Evolutionary conservation across 2,113 vertebrate species (phyloP).

Genomic region (Hemiscyllium ocellatum): DNA sequence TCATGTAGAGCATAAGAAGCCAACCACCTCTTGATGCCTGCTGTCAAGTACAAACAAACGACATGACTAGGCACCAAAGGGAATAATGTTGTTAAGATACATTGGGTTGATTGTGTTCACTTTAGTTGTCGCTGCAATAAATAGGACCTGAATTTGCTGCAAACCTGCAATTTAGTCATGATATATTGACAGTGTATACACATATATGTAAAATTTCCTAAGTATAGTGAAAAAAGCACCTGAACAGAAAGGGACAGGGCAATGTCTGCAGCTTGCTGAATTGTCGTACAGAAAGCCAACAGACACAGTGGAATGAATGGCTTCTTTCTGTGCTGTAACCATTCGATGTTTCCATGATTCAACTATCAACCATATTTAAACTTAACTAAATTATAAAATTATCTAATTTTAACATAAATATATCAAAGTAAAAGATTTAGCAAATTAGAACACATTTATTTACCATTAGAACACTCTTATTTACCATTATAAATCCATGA

Average conservation of each 20-base stretch:
- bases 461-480: no score
- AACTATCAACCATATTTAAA: not conserved
- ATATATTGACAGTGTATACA: not conserved
- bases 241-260: not conserved
- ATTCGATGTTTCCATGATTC: not conserved
- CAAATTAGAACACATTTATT: not conserved
- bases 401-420: not conserved
- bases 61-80: not conserved
- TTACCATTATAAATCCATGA: constrained; percentile 8
- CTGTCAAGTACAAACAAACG: not conserved
- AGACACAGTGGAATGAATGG: not conserved
- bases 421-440: not conserved
- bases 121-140: not conserved
- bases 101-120: not conserved
- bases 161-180: not conserved
- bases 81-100: not conserved
- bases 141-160: not conserved
- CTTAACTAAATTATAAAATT: not conserved
- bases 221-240: not conserved
- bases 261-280: not conserved
- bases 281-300: not conserved
- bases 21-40: not conserved
- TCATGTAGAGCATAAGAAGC: not conserved
- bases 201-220: not conserved
- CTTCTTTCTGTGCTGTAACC: not conserved